Evolutionary conservation across 2,797 vertebrate genomes (phyloP), one percentile per base, ranked within the genome.

Genomic region (Lophius americanus): DNA sequence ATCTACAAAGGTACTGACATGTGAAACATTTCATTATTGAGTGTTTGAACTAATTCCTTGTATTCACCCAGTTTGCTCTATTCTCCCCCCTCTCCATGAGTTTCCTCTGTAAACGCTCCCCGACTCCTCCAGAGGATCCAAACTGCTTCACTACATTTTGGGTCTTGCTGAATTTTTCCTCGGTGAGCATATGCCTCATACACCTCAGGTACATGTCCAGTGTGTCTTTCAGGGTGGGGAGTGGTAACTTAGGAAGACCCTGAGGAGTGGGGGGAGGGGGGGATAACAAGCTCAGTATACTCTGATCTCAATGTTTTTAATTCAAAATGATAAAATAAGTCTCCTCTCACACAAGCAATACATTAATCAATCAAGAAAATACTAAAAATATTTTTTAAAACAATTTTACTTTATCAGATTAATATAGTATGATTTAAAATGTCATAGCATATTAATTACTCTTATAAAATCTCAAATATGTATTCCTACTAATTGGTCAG

Each of bases 1-100:
- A 23, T 23, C 23, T 23, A 23, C 23, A 23, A 23, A 23, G 23
- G 23, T 23, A 23, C 23, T 23, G 23, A 23, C 23, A 11, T 10
- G 11, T 44, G 43, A 44, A 44, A 44, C 43, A 12, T 4, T 44
- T 42, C 41, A 42, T 44, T 38, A 11, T 51, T 35, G 3, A 59
- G 35, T 46, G 36, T 51, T 41, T 2, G 13, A 3, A 51, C 32
- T 11, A 57, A 23, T 13, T 0, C 5, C 23, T 48, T 58, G 32
- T 5, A 65, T 83, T 88, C 93, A 99, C 98, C 98, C 97, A 99
- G 88, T 98, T 99, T 3, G 90, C 88, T 12, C 76, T 94, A 52
- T 88, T 93, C 44, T 95, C 94, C 35, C 90, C 94, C 76, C 91
- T 94, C 79, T 97, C 95, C 39, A 83, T 13, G 0, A 99, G 94